Conservation (phyloP, 2,113 vertebrate genomes). For the Procavia capensis region DNA sequence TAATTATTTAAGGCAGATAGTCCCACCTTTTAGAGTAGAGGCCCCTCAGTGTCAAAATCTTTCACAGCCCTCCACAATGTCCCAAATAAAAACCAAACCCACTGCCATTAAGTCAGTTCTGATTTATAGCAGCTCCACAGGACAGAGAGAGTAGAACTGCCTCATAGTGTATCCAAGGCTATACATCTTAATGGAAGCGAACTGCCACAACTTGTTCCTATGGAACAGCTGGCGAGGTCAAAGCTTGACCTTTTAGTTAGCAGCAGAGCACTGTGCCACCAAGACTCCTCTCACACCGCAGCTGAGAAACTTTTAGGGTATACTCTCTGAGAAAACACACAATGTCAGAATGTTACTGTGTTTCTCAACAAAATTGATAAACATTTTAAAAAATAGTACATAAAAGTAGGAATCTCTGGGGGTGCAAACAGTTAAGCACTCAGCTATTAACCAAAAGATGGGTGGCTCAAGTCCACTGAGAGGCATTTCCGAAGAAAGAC, state of each 20-base stretch:
- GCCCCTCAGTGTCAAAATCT: not conserved
- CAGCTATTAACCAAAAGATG: not conserved
- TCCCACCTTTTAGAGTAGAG: not conserved
- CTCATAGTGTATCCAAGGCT: too few species aligned
- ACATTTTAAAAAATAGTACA: not conserved
- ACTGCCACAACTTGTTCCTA: too few species aligned
- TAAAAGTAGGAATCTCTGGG: not conserved
- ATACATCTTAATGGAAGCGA: too few species aligned
- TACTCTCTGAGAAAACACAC: not conserved
- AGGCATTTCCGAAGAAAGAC: not conserved
- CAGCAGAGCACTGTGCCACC: too few species aligned
- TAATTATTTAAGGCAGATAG: slow-evolving; percentile 2
- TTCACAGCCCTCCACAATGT: not conserved
- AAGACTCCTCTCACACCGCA: not conserved
- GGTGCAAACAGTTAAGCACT: not conserved
- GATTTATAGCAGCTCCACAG: too few species aligned
- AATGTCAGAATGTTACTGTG: not conserved
- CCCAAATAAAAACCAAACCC: not conserved
- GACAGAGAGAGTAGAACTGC: too few species aligned
- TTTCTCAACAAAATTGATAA: not conserved
- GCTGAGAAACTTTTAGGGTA: not conserved
- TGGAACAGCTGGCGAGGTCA: too few species aligned
- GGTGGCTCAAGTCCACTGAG: too few species aligned
- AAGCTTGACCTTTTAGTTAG: too few species aligned
- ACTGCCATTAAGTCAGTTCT: too few species aligned